Evolutionary conservation across 2,113 vertebrate genomes (phyloP).

Genomic region (Lepus timidus): DNA sequence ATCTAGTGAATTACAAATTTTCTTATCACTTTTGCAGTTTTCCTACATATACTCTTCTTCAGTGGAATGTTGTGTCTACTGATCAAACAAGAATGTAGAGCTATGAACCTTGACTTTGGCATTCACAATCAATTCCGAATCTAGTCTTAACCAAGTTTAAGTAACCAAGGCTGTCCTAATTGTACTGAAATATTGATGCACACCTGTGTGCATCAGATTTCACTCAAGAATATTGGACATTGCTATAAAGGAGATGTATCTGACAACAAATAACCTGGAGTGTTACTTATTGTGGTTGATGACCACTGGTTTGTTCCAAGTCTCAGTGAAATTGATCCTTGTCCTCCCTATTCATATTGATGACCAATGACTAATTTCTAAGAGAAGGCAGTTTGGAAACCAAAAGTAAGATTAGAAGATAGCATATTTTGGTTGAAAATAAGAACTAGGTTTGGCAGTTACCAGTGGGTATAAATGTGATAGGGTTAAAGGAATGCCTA

Average conservation of each 20-base stretch:
- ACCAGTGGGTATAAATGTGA: background rate
- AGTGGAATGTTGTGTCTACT: background rate
- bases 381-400: slow-evolving; percentile 10
- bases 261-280: background rate
- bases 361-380: slow-evolving; percentile 23
- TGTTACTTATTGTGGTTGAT: background rate
- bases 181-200: slow-evolving; percentile 24
- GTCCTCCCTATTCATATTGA: slow-evolving; percentile 16
- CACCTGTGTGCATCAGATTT: slow-evolving; percentile 22
- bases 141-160: background rate
- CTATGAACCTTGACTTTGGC: slow-evolving; percentile 5
- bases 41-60: background rate
- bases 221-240: background rate
- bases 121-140: slow-evolving; percentile 43
- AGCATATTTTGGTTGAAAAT: background rate
- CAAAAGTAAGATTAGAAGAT: background rate
- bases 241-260: slow-evolving; percentile 16
- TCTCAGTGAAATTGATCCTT: background rate
- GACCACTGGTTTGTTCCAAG: background rate
- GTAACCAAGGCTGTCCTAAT: slow-evolving; percentile 33
- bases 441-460: background rate
- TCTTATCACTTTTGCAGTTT: slow-evolving; percentile 2
- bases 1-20: background rate
- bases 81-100: background rate
- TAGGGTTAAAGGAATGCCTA: slow-evolving; percentile 7